These are phyloP conservation scores for Lithobius niger DNA, from an alignment of 1,140 invertebrate genomes.

Conservation along the genomic window DNA sequence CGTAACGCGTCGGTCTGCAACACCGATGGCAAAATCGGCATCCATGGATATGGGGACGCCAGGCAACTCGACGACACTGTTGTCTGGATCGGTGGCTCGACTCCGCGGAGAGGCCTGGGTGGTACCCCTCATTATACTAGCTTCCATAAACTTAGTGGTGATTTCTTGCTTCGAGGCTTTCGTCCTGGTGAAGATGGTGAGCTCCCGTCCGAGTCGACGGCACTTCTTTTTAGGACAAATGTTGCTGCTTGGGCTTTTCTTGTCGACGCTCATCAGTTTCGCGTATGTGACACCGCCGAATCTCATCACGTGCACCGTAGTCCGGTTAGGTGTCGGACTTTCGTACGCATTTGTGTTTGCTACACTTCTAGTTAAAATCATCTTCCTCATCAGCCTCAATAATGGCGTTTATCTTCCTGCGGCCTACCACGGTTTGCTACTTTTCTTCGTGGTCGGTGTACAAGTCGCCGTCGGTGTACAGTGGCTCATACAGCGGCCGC, in stretches of 20 bases:
- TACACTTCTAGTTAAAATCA: slow-evolving; percentile 81
- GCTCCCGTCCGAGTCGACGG: slow-evolving; percentile 63
- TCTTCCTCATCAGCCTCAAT: slow-evolving; percentile 80
- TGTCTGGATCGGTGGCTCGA: too few species aligned
- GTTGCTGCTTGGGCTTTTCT: slow-evolving; percentile 70
- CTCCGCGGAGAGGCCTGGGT: slow-evolving; percentile 56
- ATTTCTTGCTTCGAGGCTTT: slow-evolving; percentile 76
- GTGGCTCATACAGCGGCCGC: slow-evolving; percentile 22
- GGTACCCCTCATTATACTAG: slow-evolving; percentile 61
- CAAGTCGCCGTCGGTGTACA: slow-evolving; percentile 32
- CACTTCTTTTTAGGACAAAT: slow-evolving; percentile 85
- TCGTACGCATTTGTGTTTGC: slow-evolving; percentile 80
- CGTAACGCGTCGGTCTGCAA: too few species aligned
- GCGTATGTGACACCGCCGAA: slow-evolving; percentile 65
- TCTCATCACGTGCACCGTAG: slow-evolving; percentile 62
- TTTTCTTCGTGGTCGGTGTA: slow-evolving; percentile 60
- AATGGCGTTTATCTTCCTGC: slow-evolving; percentile 84
- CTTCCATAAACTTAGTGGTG: slow-evolving; percentile 59
- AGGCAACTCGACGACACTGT: too few species aligned
- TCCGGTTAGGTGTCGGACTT: slow-evolving; percentile 69
- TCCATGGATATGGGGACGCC: too few species aligned
- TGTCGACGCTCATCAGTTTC: slow-evolving; percentile 62
- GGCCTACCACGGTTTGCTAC: slow-evolving; percentile 69
- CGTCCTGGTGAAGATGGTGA: slow-evolving; percentile 72
- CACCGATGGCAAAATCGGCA: too few species aligned